Evolutionary conservation across 2,797 vertebrate genomes (phyloP).

Genomic region (Acanthis flammea): DNA sequence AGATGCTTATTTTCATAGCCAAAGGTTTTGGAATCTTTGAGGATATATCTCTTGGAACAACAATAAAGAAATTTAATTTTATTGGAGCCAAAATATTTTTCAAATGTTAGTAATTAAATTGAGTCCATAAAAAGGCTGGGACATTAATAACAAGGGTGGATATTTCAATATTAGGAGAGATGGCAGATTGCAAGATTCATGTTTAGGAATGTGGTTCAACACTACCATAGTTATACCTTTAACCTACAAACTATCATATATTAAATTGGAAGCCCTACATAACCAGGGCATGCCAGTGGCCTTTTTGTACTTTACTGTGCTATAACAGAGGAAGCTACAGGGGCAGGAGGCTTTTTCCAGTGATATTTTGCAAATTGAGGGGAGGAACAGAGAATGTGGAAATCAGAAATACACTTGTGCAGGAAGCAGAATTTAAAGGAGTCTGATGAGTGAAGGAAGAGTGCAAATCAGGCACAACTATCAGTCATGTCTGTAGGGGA

Average conservation of each 20-base stretch:
- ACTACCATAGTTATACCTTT: background rate
- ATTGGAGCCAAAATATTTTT: background rate
- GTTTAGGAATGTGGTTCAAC: background rate
- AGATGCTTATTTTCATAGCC: background rate
- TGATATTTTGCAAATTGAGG: background rate
- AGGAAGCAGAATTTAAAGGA: background rate
- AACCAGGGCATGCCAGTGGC: background rate
- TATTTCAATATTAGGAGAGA: background rate
- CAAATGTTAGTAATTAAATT: background rate
- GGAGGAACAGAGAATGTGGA: background rate
- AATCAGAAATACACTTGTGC: background rate
- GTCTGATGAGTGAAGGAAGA: background rate
- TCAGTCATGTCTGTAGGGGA: background rate
- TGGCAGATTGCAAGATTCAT: background rate
- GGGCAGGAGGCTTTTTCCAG: background rate
- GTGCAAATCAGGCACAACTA: background rate
- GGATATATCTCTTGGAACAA: slow-evolving; percentile 18
- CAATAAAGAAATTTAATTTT: slow-evolving; percentile 12
- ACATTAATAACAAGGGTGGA: background rate
- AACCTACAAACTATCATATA: background rate
- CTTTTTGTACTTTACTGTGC: background rate
- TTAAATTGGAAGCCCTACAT: background rate
- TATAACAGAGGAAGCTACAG: background rate
- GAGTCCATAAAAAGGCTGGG: background rate
- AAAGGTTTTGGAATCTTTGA: background rate